Conservation (phyloP, 2,888 invertebrate species). For the Cheilosia vulpina region DNA sequence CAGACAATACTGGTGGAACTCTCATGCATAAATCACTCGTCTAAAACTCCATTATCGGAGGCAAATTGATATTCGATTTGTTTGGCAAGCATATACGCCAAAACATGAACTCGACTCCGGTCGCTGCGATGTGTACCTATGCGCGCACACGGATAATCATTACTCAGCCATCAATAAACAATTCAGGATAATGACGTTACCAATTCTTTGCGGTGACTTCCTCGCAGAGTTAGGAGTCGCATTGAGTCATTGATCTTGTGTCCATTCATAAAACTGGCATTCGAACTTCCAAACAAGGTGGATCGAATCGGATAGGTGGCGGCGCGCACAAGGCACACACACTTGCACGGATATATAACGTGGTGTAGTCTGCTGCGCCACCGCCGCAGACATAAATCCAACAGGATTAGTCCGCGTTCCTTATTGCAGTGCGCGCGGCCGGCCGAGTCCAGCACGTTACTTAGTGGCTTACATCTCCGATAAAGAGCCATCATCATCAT, state of each 20-base stretch:
- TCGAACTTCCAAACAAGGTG: constrained; percentile 74
- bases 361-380: constrained; percentile 15
- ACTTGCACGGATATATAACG: not conserved
- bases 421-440: constrained; percentile 49
- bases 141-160: constrained; percentile 66
- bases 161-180: constrained; percentile 75
- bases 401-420: constrained; percentile 70
- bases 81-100: constrained; percentile 59
- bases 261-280: constrained; percentile 74
- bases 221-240: constrained; percentile 70
- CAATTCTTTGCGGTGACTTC: constrained; percentile 71
- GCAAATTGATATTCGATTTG: constrained; percentile 76
- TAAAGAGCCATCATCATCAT: constrained; percentile 75
- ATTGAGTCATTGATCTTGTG: constrained; percentile 75
- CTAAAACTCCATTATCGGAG: constrained; percentile 70
- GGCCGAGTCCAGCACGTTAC: constrained; percentile 51
- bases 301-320: constrained; percentile 52
- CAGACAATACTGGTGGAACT: constrained; percentile 62
- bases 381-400: constrained; percentile 73
- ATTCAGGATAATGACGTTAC: constrained; percentile 76
- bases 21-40: constrained; percentile 70
- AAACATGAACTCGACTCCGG: constrained; percentile 60
- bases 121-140: not conserved
- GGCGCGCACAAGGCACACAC: constrained; percentile 30
- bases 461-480: constrained; percentile 74